Conservation (phyloP, 2,113 vertebrate genomes). For the Megaleporinus macrocephalus region DNA sequence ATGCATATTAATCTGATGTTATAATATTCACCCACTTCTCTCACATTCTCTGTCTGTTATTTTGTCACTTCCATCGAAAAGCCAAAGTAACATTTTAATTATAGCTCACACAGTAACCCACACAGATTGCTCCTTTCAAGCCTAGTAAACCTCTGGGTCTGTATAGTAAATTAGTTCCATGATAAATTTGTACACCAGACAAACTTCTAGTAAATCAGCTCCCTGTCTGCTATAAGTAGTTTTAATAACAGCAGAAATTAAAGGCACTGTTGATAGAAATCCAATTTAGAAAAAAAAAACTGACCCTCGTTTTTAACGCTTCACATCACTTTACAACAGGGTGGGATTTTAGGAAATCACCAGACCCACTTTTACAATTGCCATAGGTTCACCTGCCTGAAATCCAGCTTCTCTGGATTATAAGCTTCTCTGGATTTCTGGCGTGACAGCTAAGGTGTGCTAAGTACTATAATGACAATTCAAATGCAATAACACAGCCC, state of each 20-base stretch:
- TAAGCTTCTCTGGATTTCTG: slow-evolving; percentile 7
- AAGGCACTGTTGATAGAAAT: not conserved
- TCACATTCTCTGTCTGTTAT: not conserved
- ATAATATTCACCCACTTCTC: slow-evolving; percentile 7
- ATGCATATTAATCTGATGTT: not conserved
- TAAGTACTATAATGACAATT: slow-evolving; percentile 37
- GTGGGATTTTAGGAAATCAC: not conserved
- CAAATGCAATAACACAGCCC: slow-evolving; percentile 44
- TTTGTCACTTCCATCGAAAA: not conserved
- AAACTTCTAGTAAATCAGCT: not conserved
- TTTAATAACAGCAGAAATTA: not conserved
- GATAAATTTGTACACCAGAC: not conserved
- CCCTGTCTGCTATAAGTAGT: not conserved
- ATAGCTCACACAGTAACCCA: not conserved
- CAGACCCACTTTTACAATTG: not conserved
- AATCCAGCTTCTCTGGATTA: slow-evolving; percentile 3
- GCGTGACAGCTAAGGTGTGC: slow-evolving; percentile 13
- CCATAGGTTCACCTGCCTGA: not conserved
- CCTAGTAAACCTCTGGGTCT: not conserved
- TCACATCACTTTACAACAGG: not conserved
- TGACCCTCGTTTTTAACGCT: not conserved
- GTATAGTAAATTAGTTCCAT: not conserved
- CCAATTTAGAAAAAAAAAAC: no score
- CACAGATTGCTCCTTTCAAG: not conserved
- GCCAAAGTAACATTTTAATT: not conserved